Percentiles rank a stretch among this genome's conserved stretches.
Conservation (phyloP, 2,888 invertebrate genomes). For the Cloeon dipterum region DNA sequence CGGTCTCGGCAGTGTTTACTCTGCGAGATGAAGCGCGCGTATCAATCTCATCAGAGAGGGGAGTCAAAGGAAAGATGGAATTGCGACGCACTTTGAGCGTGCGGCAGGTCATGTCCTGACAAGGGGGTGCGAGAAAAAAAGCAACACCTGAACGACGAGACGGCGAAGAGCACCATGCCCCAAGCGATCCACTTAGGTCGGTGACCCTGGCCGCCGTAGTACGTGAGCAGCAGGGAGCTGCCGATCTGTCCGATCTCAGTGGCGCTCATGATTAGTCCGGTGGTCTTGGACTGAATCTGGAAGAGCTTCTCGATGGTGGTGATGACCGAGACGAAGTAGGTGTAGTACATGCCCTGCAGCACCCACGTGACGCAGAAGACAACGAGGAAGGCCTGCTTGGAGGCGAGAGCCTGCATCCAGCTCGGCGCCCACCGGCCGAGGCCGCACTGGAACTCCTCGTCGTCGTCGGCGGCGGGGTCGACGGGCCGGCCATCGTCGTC, state of each 20-base stretch:
- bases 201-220: conserved; percentile 78
- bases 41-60: too few species aligned
- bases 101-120: too few species aligned
- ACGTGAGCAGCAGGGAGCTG: conserved; percentile 66
- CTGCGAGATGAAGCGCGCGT: too few species aligned
- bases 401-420: conserved; percentile 49
- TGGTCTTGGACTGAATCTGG: conserved; percentile 75
- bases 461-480: not conserved
- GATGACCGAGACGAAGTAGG: conserved; percentile 82
- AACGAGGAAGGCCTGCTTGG: conserved; percentile 70
- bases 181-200: conserved; percentile 84
- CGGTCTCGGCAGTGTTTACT: too few species aligned
- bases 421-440: conserved; percentile 53
- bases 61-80: too few species aligned
- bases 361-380: conserved; percentile 77
- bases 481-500: conserved; percentile 21
- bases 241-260: conserved; percentile 86
- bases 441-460: conserved; percentile 37
- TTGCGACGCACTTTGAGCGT: too few species aligned
- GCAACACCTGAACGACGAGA: conserved; percentile 66
- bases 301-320: conserved; percentile 84
- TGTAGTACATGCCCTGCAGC: conserved; percentile 71
- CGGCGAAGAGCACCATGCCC: conserved; percentile 72
- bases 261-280: conserved; percentile 70
- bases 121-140: too few species aligned